Evolutionary conservation across 2,797 vertebrate genomes (phyloP).

Genomic region (Enteromius unitaeniatus): DNA sequence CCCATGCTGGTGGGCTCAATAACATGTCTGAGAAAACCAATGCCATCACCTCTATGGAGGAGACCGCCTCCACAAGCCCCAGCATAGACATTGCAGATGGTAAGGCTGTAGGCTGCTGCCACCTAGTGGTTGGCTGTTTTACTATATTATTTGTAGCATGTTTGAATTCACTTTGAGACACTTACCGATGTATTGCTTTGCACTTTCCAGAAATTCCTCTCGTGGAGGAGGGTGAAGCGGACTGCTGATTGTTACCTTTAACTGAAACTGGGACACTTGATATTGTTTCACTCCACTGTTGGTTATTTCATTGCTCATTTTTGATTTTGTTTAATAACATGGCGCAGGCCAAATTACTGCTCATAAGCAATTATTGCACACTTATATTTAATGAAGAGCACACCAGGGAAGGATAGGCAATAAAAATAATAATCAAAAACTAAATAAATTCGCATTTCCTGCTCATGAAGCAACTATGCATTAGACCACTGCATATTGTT

Average conservation of each 20-base stretch:
- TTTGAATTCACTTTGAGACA: neutral
- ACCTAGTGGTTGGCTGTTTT: neutral
- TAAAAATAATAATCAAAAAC: slow-evolving; percentile 10
- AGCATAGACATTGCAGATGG: slow-evolving; percentile 86
- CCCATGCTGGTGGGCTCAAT: slow-evolving; percentile 60
- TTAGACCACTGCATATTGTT: slow-evolving; percentile 9
- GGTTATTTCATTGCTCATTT: slow-evolving; percentile 36
- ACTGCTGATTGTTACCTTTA: slow-evolving; percentile 63
- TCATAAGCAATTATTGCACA: neutral
- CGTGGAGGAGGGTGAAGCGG: slow-evolving; percentile 79
- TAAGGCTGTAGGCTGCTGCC: slow-evolving; percentile 65
- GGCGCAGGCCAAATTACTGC: neutral
- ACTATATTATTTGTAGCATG: neutral
- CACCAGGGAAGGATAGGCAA: slow-evolving; percentile 37
- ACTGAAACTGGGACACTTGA: slow-evolving; percentile 32
- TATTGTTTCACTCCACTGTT: slow-evolving; percentile 36
- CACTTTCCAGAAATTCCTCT: slow-evolving; percentile 83
- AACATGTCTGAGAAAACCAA: slow-evolving; percentile 69
- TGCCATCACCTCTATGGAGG: slow-evolving; percentile 54
- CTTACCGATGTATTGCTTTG: slow-evolving; percentile 27
- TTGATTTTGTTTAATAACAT: slow-evolving; percentile 11
- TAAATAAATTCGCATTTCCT: neutral
- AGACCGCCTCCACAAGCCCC: slow-evolving; percentile 77
- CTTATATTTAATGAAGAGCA: slow-evolving; percentile 27
- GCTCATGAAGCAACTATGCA: slow-evolving; percentile 35